Base-by-base conservation (phyloP, 2,888 invertebrate genomes). In the Aplocera efformata region DNA sequence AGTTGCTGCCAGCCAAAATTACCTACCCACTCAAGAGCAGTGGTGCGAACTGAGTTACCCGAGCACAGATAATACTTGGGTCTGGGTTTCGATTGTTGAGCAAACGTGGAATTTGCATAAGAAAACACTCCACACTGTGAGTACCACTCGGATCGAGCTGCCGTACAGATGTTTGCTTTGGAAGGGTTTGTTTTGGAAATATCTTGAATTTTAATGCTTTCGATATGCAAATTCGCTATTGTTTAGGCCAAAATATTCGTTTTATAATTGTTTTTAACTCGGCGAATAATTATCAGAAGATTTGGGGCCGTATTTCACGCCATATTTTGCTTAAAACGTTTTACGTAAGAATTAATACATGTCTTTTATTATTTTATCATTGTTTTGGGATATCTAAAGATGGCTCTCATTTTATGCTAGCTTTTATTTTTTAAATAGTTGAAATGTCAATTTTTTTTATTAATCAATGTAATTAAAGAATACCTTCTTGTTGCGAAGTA, bases 71-170 rank as follows among this genome's bases (percentile, higher is more conserved):
- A 17, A 17, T 17, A 17, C 13, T 17, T 44, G 43, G 24, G 39
- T 22, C 41, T 42, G 46, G 46, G 50, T 52, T 54, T 62, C 54
- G 53, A 68, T 64, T 58, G 62, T 60, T 59, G 47, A 48, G 56
- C 62, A 68, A 67, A 65, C 67, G 50, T 54, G 42, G 48, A 59
- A 81, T 80, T 77, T 67, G 62, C 79, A 79, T 79, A 78, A 65
- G 69, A 75, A 72, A 77, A 79, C 77, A 75, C 34, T 32, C 28
- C 23, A 1, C 6, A 10, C 13, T 23, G 25, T 22, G 11, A 23
- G 17, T 34, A n/a, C 7, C 3, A 5, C 4, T 27, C 2, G 36
- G 33, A 33, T n/a, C n/a, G n/a, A n/a, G n/a, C n/a, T 30, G 28
- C 21, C 25, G 8, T 27, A 32, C 36, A 38, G 42, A 33, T 48